Base-by-base conservation (phyloP, 1,140 invertebrate species). In the Neoseiulus cucumeris region DNA sequence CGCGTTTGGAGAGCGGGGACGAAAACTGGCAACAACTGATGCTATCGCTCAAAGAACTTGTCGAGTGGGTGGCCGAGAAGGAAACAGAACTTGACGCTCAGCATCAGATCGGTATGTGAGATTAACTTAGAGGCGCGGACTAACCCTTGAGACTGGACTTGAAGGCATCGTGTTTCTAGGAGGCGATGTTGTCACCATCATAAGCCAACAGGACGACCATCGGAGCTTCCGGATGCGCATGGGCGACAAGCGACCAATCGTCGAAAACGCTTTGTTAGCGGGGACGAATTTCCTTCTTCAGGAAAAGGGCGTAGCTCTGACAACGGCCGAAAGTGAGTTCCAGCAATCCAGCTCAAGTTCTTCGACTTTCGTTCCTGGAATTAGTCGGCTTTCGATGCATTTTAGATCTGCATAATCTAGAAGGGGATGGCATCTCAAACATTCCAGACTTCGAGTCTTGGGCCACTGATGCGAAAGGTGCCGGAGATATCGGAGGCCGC, bases 31-130 rank as follows among this genome's bases (percentile, higher is more conserved):
- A 89, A 68, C 87, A 91, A 29, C 75, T 97, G 66, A 77, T 95
- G 22, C 75, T 92, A 65, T 92, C 89, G 0, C 77, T 96, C 20
- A 80, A 90, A 51, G 90, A 95, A 77, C 82, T 96, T 41, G 91
- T 90, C 64, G 89, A 94, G 75, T 96, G 91, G 91, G 87, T 94
- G 64, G 91, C 91, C 72, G 82, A 89, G 69, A 93, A 92, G 77
- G 90, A 95, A 74, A 91, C 88, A 0, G 91, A 95, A 73, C 81
- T 95, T 22, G 84, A 84, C 29, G 83, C 84, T 64, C 79, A 90
- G 65, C 86, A 86, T 39, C 87, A 87, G 1, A 82, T 90, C 29
- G 83, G 84, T 14, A 59, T 1, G 51, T 59, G 25, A 20, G 4
- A 39, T 39, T n/a, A n/a, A n/a, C n/a, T 4, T 39, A 39, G 33